A percentile compares a stretch with the other conserved stretches of the same genome.
phyloP scores from a whole-genome alignment of 2,113 vertebrate genomes.

The Gavia stellata region DNA sequence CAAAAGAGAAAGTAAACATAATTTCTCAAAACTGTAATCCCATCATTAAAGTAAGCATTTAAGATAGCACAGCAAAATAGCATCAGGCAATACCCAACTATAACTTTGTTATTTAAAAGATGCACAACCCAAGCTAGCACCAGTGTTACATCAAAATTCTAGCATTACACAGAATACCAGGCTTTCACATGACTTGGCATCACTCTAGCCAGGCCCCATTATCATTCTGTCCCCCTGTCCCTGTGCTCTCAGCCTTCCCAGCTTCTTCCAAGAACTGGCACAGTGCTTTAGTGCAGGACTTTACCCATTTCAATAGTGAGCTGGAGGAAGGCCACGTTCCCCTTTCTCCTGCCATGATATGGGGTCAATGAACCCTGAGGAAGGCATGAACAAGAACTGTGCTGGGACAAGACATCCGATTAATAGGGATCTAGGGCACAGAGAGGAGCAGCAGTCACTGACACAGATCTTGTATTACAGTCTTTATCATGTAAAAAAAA shows the following conservation, averaged over 20 bases:
- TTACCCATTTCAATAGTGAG: background rate
- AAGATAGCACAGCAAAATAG: background rate
- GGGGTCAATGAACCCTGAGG: background rate
- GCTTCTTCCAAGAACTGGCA: background rate
- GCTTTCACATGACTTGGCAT: background rate
- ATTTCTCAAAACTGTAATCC: background rate
- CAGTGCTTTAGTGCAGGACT: background rate
- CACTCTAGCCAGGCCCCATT: background rate
- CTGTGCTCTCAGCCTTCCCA: background rate
- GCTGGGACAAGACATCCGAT: background rate
- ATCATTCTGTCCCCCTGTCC: background rate
- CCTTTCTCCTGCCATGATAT: background rate
- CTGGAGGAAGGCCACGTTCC: background rate
- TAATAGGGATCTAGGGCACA: background rate
- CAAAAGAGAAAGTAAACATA: background rate
- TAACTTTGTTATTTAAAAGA: background rate
- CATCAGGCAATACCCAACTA: background rate
- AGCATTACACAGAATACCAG: background rate
- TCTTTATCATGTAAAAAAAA: background rate
- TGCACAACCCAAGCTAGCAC: fast-evolving
- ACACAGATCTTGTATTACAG: background rate
- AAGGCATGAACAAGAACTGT: background rate
- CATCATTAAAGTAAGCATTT: background rate
- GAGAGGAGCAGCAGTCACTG: background rate
- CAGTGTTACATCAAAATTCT: background rate